Conservation (phyloP, 2,113 vertebrate genomes). For the Paratilapia polleni region DNA sequence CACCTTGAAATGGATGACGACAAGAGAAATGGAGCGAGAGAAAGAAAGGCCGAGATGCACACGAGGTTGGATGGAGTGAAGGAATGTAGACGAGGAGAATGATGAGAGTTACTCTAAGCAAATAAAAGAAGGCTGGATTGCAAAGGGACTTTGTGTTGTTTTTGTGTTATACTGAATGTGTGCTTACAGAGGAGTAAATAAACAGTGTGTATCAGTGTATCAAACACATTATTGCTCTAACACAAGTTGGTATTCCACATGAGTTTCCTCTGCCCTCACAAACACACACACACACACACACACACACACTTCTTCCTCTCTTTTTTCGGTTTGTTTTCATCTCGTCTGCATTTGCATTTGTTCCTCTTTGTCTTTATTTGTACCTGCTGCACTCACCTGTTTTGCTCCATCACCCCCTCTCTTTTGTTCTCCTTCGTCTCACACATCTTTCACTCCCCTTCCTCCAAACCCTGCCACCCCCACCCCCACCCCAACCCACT, state of each 20-base stretch:
- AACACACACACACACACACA: too few species aligned
- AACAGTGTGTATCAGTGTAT: neutral
- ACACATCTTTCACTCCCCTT: neutral
- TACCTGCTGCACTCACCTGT: slow-evolving; percentile 21
- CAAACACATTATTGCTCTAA: slow-evolving; percentile 27
- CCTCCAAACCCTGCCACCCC: neutral
- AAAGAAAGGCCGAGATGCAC: neutral
- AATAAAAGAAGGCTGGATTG: neutral
- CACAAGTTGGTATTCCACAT: slow-evolving; percentile 56
- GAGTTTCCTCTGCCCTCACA: slow-evolving; percentile 5
- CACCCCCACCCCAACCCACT: neutral
- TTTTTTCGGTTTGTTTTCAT: neutral
- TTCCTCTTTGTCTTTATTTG: slow-evolving; percentile 24
- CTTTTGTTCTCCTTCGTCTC: neutral
- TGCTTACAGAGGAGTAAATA: neutral
- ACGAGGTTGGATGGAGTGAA: neutral
- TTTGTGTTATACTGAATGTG: neutral
- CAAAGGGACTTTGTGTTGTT: neutral
- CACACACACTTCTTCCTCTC: neutral
- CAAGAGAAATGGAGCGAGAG: neutral
- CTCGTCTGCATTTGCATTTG: neutral
- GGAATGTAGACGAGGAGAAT: neutral
- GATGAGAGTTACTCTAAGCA: neutral
- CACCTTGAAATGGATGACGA: slow-evolving; percentile 37
- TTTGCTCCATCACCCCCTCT: neutral